Conservation (phyloP, 53 echinoderm and acorn worm genomes). For the Temnopleurus reevesii region DNA sequence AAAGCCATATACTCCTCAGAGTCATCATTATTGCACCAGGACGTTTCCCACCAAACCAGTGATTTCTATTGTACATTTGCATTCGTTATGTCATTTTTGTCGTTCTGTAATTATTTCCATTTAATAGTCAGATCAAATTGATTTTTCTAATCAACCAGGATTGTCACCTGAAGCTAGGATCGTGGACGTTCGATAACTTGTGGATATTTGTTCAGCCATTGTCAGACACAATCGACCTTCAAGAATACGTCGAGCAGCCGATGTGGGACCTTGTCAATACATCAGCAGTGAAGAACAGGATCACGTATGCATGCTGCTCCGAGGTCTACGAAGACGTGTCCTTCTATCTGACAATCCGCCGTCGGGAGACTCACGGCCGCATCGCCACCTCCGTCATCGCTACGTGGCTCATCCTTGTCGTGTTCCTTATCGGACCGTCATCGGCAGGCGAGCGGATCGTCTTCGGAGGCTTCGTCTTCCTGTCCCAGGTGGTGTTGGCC, state of each 20-base stretch:
- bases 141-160: neutral
- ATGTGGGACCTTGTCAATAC: neutral
- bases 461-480: conserved; percentile 30
- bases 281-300: neutral
- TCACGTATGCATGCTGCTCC: neutral
- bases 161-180: neutral
- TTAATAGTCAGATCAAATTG: too few relatives aligned
- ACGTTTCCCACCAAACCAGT: too few relatives aligned
- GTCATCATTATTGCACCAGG: too few relatives aligned
- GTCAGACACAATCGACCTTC: neutral
- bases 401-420: conserved; percentile 22
- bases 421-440: conserved; percentile 31
- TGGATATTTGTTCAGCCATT: neutral
- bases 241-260: neutral
- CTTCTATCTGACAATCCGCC: neutral
- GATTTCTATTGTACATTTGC: too few relatives aligned
- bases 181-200: neutral
- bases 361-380: neutral
- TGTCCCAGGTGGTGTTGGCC: neutral
- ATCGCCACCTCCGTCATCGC: conserved; percentile 39
- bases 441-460: conserved; percentile 13
- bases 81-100: too few relatives aligned
- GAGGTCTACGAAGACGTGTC: neutral
- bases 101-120: too few relatives aligned
- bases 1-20: too few relatives aligned